These are phyloP conservation scores for Hippopotamyrus pictus DNA, from an alignment of 2,797 vertebrate species.

Conservation along the genomic window DNA sequence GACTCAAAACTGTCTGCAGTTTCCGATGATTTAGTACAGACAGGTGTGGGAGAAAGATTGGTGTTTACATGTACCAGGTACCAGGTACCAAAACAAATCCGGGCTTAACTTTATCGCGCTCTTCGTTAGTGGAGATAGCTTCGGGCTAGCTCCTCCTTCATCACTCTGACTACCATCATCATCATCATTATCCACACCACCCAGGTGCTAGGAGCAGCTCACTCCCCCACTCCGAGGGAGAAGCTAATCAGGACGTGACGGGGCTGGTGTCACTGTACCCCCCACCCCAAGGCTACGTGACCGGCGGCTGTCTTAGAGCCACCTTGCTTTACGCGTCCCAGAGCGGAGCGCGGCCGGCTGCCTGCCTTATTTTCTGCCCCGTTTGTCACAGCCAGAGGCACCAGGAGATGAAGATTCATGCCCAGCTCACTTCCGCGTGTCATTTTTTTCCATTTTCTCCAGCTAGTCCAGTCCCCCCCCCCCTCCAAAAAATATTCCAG, in stretches of 20 bases:
- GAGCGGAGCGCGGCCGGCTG: background rate
- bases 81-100: background rate
- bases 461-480: background rate
- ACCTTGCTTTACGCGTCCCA: background rate
- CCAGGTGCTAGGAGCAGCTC: background rate
- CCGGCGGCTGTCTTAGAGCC: background rate
- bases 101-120: background rate
- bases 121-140: background rate
- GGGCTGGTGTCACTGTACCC: background rate
- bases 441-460: slow-evolving; percentile 1
- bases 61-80: background rate
- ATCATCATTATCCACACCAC: background rate
- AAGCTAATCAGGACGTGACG: background rate
- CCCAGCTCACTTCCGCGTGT: background rate
- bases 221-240: background rate
- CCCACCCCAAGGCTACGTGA: background rate
- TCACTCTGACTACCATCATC: background rate
- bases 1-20: background rate
- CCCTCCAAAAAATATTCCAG: background rate
- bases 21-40: background rate
- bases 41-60: background rate
- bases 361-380: slow-evolving; percentile 7
- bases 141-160: background rate
- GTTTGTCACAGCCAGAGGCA: background rate
- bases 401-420: slow-evolving; percentile 1